These are phyloP conservation scores for Carcinoscorpius rotundicauda DNA, from an alignment of 1,140 invertebrate species.

Conservation along the genomic window DNA sequence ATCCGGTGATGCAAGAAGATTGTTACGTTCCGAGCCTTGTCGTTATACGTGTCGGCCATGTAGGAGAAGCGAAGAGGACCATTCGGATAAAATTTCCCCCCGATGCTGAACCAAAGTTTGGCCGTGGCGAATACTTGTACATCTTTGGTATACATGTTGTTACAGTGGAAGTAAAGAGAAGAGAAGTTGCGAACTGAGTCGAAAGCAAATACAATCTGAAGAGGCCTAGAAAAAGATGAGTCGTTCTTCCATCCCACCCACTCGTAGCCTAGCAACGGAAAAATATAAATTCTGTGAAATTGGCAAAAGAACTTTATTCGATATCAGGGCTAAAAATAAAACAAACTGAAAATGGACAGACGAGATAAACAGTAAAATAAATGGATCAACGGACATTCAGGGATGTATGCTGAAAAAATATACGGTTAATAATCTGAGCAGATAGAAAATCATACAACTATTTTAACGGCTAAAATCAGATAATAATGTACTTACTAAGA, in stretches of 20 bases:
- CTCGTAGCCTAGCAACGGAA: constrained; percentile 44
- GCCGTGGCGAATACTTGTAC: constrained; percentile 64
- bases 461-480: too few relatives aligned
- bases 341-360: too few relatives aligned
- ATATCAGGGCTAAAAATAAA: too few relatives aligned
- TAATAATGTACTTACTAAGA: too few relatives aligned
- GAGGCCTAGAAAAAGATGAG: constrained; percentile 10
- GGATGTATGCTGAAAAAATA: too few relatives aligned
- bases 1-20: constrained; percentile 72
- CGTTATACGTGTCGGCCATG: constrained; percentile 67
- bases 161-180: constrained; percentile 61
- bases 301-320: too few relatives aligned
- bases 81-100: constrained; percentile 45
- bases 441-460: too few relatives aligned
- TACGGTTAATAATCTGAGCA: too few relatives aligned
- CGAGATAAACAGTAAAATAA: too few relatives aligned
- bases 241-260: constrained; percentile 92
- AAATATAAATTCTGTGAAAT: too few relatives aligned
- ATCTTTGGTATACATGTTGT: constrained; percentile 53
- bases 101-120: constrained; percentile 66
- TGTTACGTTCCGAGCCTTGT: constrained; percentile 63
- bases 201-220: constrained; percentile 73
- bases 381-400: too few relatives aligned
- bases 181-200: constrained; percentile 75
- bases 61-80: constrained; percentile 42